A percentile compares a stretch with the other conserved stretches of the same genome.
phyloP scores from a whole-genome alignment of 2,888 invertebrate genomes.

The Cryptophagus acutangulus region DNA sequence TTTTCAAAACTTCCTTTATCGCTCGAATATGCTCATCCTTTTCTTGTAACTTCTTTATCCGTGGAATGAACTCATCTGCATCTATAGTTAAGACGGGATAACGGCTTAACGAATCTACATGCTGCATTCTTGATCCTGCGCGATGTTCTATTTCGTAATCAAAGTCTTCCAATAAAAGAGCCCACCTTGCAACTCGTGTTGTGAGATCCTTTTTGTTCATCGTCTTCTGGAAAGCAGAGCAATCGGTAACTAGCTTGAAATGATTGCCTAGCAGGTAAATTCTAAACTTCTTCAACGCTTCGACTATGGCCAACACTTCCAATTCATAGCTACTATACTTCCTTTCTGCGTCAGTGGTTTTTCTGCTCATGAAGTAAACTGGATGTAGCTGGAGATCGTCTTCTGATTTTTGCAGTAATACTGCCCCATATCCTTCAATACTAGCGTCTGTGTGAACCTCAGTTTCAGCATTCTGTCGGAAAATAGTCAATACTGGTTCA shows the following conservation, averaged over 20 bases:
- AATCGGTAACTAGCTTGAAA: conserved; percentile 40
- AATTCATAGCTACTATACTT: conserved; percentile 38
- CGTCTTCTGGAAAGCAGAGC: conserved; percentile 34
- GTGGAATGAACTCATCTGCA: no score
- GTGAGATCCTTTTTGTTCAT: conserved; percentile 33
- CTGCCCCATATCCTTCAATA: conserved; percentile 21
- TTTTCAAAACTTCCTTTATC: no score
- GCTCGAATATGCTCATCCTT: no score
- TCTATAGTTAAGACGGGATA: no score
- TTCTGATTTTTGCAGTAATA: conserved; percentile 19
- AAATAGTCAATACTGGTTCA: conserved; percentile 23
- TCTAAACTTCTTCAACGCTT: conserved; percentile 37
- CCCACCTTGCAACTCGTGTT: conserved; percentile 35
- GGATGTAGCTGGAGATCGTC: conserved; percentile 25
- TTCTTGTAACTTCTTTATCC: no score
- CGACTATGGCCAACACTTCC: conserved; percentile 37
- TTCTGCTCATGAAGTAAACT: conserved; percentile 28
- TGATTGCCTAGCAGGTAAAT: conserved; percentile 32
- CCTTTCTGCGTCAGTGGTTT: conserved; percentile 31
- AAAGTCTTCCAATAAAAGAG: conserved; percentile 25
- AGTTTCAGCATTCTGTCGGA: conserved; percentile 13
- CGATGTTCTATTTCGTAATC: conserved; percentile 28
- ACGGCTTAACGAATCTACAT: conserved; percentile 16
- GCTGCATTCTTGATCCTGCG: conserved; percentile 22
- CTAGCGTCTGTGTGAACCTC: conserved; percentile 25